These are phyloP conservation scores for Epsilonema sp. DNA, from an alignment of 2,888 invertebrate species.

Conservation along the genomic window DNA sequence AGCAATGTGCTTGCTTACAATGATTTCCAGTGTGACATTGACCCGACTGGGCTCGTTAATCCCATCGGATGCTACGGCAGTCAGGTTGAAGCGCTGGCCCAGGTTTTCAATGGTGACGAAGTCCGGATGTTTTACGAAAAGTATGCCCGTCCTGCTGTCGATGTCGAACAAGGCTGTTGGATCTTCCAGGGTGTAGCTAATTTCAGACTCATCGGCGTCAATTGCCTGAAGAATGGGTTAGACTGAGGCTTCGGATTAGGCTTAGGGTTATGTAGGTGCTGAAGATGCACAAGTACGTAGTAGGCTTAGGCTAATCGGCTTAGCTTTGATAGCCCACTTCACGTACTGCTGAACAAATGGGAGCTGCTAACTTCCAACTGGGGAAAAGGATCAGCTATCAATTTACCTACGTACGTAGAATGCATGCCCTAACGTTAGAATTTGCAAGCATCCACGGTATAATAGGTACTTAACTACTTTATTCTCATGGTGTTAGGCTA, in stretches of 20 bases:
- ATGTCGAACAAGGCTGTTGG: not conserved
- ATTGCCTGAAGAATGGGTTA: not conserved
- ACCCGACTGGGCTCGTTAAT: not conserved
- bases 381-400: too few species aligned
- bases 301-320: not conserved
- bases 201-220: not conserved
- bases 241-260: not conserved
- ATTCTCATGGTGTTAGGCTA: too few species aligned
- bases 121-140: not conserved
- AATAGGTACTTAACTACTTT: too few species aligned
- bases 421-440: too few species aligned
- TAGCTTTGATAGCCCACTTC: not conserved
- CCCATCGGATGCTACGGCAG: not conserved
- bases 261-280: not conserved
- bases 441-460: too few species aligned
- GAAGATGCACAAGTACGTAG: not conserved
- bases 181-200: not conserved
- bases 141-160: not conserved
- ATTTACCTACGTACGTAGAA: too few species aligned
- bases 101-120: not conserved
- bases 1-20: not conserved
- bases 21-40: not conserved
- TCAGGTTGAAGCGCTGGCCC: not conserved
- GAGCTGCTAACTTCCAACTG: too few species aligned
- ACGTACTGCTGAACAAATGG: not conserved